Evolutionary conservation across 53 echinoderm and acorn worm genomes (phyloP), one percentile per base, ranked within the genome.

Genomic region (Holothuria scabra): DNA sequence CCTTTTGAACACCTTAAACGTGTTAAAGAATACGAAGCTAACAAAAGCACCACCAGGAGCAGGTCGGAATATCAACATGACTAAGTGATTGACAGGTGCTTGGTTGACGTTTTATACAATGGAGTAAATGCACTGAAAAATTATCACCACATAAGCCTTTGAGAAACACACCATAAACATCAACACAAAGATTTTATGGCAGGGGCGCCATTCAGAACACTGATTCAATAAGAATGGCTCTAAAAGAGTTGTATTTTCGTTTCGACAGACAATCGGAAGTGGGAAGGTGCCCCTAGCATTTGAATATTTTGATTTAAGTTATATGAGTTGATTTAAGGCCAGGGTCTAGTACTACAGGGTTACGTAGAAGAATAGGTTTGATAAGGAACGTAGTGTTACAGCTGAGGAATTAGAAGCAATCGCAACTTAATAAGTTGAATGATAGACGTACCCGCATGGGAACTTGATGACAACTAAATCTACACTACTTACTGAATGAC

Each of bases 231-330:
- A 52, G 52, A 52, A 14, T 52, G 52, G 25, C 72, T 72, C 14
- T 44, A 25, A 46, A 48, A 44, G 46, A 48, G 22, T 69, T 69
- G 37, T 69, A 23, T 69, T 69, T 69, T 69, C 69, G 41, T 69
- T 69, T 34, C 69, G 35, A n/a, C 69, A 34, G 69, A 32, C 69
- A 69, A 69, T 69, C 69, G 69, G 69, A 69, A 69, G 69, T 69
- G 20, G 35, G n/a, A 41, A 33, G 69, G 34, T 22, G 69, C 69
- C 69, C 69, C 34, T 41, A 69, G 69, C 69, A 34, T 21, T 37
- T 38, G 69, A 37, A 41, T 69, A 69, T 69, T 69, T 69, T 69
- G 69, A 69, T 69, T 69, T 14, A 14, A 32, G 69, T 34, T 41
- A 69, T 19, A 69, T 69, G 69, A 41, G 69, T 69, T 69, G 69